These are phyloP conservation scores for Andrena cerasifolii DNA, from an alignment of 1,140 invertebrate genomes.

Conservation along the genomic window DNA sequence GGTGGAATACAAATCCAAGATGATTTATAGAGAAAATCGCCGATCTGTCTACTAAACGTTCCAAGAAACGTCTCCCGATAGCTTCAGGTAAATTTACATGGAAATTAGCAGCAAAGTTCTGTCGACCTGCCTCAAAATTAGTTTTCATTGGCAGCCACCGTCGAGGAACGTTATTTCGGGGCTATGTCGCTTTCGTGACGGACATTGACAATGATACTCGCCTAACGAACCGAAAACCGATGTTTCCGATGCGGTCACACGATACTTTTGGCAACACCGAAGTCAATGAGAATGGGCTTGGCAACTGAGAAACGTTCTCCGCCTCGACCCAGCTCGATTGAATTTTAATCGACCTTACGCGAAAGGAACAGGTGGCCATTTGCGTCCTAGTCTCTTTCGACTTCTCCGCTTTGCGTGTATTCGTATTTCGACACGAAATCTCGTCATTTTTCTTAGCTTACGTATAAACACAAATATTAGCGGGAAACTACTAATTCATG, in stretches of 20 bases:
- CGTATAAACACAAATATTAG: neutral
- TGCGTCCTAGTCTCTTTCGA: neutral
- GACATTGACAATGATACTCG: slow-evolving; percentile 31
- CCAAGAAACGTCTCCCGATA: neutral
- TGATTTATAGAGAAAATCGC: no score
- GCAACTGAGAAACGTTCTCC: neutral
- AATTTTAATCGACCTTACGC: neutral
- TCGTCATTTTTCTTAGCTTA: neutral
- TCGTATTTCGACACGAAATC: neutral
- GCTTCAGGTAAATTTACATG: neutral
- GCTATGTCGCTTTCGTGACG: neutral
- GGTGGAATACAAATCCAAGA: no score
- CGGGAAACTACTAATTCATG: slow-evolving; percentile 6
- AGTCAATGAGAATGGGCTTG: slow-evolving; percentile 17
- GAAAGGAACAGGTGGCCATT: neutral
- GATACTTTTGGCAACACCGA: slow-evolving; percentile 27
- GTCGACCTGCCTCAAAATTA: neutral
- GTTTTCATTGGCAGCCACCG: slow-evolving; percentile 5
- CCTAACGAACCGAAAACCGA: slow-evolving; percentile 10
- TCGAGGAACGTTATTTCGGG: slow-evolving; percentile 1
- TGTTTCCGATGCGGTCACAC: slow-evolving; percentile 1
- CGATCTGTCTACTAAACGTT: no score
- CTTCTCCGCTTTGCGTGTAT: neutral
- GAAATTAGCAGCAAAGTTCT: neutral
- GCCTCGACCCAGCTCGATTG: no score